phyloP scores from a whole-genome alignment of 2,797 vertebrate species.

The Fistularia commersonii region DNA sequence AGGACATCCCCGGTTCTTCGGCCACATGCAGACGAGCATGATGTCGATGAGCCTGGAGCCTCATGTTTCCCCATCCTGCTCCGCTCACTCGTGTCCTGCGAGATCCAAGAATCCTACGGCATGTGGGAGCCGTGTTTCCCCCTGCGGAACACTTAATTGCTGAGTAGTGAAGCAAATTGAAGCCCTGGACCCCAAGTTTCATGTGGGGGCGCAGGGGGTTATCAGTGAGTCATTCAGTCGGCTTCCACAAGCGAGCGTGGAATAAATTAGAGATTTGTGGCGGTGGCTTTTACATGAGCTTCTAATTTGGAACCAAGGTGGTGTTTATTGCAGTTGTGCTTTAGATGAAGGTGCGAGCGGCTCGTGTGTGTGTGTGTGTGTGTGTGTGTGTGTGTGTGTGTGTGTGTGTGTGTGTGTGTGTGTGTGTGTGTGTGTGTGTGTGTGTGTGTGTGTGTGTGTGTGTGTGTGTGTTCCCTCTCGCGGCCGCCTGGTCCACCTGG shows the following conservation, averaged over 20 bases:
- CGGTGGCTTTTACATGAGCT: constrained; percentile 29
- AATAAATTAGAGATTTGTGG: constrained; percentile 47
- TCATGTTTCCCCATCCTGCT: no score
- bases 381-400: no score
- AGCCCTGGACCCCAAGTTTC: no score
- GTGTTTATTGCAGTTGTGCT: constrained; percentile 22
- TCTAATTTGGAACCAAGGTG: constrained; percentile 36
- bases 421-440: not conserved
- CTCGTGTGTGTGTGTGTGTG: constrained; percentile 3
- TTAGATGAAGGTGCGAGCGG: no score
- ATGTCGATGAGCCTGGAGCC: no score
- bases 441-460: constrained; percentile 1
- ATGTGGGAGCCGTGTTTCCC: not conserved
- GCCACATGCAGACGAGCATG: no score
- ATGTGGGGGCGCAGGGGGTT: constrained; percentile 18
- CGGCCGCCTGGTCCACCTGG: constrained; percentile 54
- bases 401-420: no score
- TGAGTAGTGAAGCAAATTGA: not conserved
- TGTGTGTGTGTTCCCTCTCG: constrained; percentile 5
- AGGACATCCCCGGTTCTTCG: no score
- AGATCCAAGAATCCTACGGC: no score
- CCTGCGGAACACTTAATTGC: not conserved
- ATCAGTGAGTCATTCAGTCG: constrained; percentile 44
- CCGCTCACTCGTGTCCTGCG: no score
- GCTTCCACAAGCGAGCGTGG: constrained; percentile 11